Base-by-base conservation (phyloP, 1,140 invertebrate species). In the Oryctes rhinoceros region DNA sequence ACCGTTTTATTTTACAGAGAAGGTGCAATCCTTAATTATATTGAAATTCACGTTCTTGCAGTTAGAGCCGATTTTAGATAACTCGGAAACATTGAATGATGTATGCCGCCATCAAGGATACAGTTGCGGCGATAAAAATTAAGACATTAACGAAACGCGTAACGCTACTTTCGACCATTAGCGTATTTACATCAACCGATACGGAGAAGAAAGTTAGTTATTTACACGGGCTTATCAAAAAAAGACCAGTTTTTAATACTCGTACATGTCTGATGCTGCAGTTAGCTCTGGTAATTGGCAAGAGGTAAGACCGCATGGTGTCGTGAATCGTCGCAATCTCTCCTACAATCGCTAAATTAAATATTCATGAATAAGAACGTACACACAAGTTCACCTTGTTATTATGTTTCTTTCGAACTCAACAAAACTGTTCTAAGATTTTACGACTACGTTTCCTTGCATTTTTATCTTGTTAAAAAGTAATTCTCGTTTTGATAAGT, bases 261-360 rank as follows among this genome's bases (percentile, higher is more conserved):
- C 65, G 65, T 71, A 24, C 65, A 71, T 71, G 65, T 71, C 20
- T 71, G 20, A 11, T 15, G 65, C 24, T 71, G 65, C 65, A 71
- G 65, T 37, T 71, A 71, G 24, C 65, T 37, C 65, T 71, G 65
- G 65, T 80, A 80, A 80, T 80, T 80, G 79, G 79, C 79, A 80
- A 24, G 65, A 59, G 74, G 67, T 76, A 74, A 80, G 71, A 80
- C 48, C n/a, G 79, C 76, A 47, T 67, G 76, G 71, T 80, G 79
- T 80, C 79, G 79, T 80, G 79, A 80, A 80, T 76, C 74, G 71
- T 37, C n/a, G 44, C 79, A 80, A 80, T 80, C 79, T 80, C 76
- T 44, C 39, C 79, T 76, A 80, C 79, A 80, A 80, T 80, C 79
- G 67, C 59, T 59, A 76, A 76, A 80, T 80, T 80, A 80, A 80